Evolutionary conservation across 1,140 invertebrate genomes (phyloP).

Genomic region (Caenorhabditis elegans): DNA sequence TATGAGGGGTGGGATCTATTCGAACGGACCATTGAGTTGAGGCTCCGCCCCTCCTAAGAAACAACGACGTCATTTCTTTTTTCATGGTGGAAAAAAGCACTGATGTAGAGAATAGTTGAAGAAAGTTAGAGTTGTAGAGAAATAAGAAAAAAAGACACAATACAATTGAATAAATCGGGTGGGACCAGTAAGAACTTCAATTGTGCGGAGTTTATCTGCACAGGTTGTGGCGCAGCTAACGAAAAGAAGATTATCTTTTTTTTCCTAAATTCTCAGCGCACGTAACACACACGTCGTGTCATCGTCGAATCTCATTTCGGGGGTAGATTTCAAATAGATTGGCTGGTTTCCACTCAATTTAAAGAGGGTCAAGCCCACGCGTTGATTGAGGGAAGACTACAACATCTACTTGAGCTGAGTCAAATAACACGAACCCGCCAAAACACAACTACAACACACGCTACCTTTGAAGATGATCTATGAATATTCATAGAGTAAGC

Average conservation of each 20-base stretch:
- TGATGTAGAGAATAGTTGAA: background rate
- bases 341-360: conserved; percentile 1
- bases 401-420: conserved; percentile 1
- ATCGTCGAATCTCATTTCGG: conserved; percentile 12
- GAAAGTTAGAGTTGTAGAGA: background rate
- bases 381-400: background rate
- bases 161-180: background rate
- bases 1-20: conserved; percentile 6
- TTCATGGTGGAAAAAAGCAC: background rate
- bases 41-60: background rate
- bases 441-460: background rate
- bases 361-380: background rate
- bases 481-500: no score
- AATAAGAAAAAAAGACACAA: background rate
- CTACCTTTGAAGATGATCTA: no score
- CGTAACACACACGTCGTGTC: background rate
- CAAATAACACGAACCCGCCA: background rate
- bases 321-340: background rate
- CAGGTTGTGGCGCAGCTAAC: background rate
- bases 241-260: background rate
- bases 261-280: background rate
- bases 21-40: background rate
- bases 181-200: background rate
- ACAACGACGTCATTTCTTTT: background rate
- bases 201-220: background rate